Conservation (phyloP, 2,888 invertebrate genomes). For the Hyles lineata region DNA sequence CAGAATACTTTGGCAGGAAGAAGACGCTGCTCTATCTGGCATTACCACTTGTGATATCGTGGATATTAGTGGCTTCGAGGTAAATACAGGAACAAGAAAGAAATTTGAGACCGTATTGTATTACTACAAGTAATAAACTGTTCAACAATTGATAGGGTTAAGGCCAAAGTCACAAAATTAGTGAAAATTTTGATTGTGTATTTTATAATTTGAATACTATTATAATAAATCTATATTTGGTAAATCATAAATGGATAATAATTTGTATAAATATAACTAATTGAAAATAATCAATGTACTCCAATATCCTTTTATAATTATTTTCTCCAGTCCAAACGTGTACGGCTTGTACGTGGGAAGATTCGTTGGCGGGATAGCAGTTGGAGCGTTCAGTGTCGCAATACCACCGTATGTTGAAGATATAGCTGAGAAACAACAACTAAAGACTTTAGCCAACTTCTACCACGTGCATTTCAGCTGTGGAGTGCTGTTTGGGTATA, state of each 20-base stretch:
- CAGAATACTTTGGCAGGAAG: conserved; percentile 83
- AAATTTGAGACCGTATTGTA: not conserved
- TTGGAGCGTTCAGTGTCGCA: conserved; percentile 86
- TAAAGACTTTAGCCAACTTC: conserved; percentile 88
- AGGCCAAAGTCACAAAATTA: too few species aligned
- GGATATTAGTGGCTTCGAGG: conserved; percentile 85
- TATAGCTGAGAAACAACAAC: conserved; percentile 85
- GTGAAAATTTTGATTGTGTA: too few species aligned
- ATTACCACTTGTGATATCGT: conserved; percentile 81
- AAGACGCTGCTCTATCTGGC: conserved; percentile 81
- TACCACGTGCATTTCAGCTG: conserved; percentile 88
- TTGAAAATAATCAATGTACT: too few species aligned
- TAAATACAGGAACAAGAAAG: conserved; percentile 43
- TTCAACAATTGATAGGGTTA: too few species aligned
- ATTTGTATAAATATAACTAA: too few species aligned
- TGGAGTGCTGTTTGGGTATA: conserved; percentile 87
- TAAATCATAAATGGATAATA: too few species aligned
- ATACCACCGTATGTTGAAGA: conserved; percentile 88
- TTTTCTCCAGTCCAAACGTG: conserved; percentile 68
- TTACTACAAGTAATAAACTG: not conserved
- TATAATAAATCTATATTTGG: too few species aligned
- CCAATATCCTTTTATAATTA: too few species aligned
- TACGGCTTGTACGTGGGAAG: conserved; percentile 82
- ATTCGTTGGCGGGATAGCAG: conserved; percentile 86
- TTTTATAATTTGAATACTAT: too few species aligned